Conservation (phyloP, 92 coral and sea anemone genomes). For the Parazoanthus swiftii region DNA sequence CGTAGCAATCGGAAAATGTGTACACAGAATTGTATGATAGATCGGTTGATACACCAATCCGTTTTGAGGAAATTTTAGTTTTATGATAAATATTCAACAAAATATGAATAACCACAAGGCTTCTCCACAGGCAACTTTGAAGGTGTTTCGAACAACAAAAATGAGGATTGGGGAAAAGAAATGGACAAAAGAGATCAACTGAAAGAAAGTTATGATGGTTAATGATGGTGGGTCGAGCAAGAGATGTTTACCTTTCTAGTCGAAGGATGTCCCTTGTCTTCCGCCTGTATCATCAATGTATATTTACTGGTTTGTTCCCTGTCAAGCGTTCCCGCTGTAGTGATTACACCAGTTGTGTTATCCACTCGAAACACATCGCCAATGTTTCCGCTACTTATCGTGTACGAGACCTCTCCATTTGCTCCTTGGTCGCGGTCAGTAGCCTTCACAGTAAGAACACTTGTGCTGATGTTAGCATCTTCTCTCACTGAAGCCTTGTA, state of each 20-base stretch:
- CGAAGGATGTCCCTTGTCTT: slow-evolving; percentile 78
- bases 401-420: slow-evolving; percentile 78
- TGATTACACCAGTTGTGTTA: slow-evolving; percentile 60
- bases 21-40: too few relatives aligned
- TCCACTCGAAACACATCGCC: slow-evolving; percentile 54
- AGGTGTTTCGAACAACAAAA: too few relatives aligned
- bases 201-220: too few relatives aligned
- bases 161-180: too few relatives aligned
- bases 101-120: too few relatives aligned
- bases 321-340: slow-evolving; percentile 55
- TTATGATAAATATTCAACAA: too few relatives aligned
- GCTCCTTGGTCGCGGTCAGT: slow-evolving; percentile 71
- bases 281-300: slow-evolving; percentile 64
- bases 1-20: too few relatives aligned
- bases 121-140: too few relatives aligned
- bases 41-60: too few relatives aligned
- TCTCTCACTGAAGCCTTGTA: slow-evolving; percentile 67
- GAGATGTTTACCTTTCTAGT: slow-evolving; percentile 67
- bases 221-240: too few relatives aligned
- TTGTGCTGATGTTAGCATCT: slow-evolving; percentile 56
- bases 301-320: slow-evolving; percentile 58
- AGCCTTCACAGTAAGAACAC: slow-evolving; percentile 69
- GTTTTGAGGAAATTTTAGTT: too few relatives aligned
- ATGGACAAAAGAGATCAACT: too few relatives aligned
- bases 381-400: slow-evolving; percentile 72